phyloP scores from a whole-genome alignment of 2,888 invertebrate species.

The Raillietiella orientalis region DNA sequence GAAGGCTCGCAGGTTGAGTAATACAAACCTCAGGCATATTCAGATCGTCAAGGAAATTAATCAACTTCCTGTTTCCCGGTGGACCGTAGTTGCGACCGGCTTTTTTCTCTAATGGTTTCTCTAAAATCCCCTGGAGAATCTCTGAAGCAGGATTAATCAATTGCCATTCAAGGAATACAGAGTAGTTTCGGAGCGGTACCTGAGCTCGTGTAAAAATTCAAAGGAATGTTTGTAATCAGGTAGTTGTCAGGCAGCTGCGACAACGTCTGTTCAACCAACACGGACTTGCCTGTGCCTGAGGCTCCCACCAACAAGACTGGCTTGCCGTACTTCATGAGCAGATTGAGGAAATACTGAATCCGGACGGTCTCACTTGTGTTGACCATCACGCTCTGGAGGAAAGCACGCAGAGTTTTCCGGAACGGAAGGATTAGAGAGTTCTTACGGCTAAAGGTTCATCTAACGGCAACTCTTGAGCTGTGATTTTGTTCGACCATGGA shows the following conservation, averaged over 20 bases:
- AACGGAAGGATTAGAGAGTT: slow-evolving; percentile 1
- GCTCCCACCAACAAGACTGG: slow-evolving; percentile 76
- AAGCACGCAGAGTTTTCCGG: slow-evolving; percentile 2
- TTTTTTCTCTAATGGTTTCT: slow-evolving; percentile 83
- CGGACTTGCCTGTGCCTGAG: slow-evolving; percentile 80
- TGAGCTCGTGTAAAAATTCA: slow-evolving; percentile 83
- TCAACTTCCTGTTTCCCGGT: slow-evolving; percentile 64
- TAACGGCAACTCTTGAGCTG: slow-evolving; percentile 63
- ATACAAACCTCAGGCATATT: slow-evolving; percentile 74
- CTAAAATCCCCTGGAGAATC: slow-evolving; percentile 68
- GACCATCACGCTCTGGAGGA: slow-evolving; percentile 44
- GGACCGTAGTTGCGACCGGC: slow-evolving; percentile 85
- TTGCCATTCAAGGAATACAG: not conserved
- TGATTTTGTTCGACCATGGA: slow-evolving; percentile 60
- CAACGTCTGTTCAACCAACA: slow-evolving; percentile 56
- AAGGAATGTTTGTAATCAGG: slow-evolving; percentile 64
- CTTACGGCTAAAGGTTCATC: slow-evolving; percentile 57
- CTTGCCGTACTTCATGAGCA: slow-evolving; percentile 52
- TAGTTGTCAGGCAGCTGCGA: slow-evolving; percentile 45
- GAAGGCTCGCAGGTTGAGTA: too few species aligned
- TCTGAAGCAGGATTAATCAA: slow-evolving; percentile 17
- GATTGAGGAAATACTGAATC: slow-evolving; percentile 54
- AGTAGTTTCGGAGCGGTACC: slow-evolving; percentile 5
- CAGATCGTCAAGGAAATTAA: slow-evolving; percentile 90
- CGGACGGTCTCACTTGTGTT: slow-evolving; percentile 77